These are phyloP conservation scores for Orchestes rusci DNA, from an alignment of 2,888 invertebrate genomes.

Conservation along the genomic window DNA sequence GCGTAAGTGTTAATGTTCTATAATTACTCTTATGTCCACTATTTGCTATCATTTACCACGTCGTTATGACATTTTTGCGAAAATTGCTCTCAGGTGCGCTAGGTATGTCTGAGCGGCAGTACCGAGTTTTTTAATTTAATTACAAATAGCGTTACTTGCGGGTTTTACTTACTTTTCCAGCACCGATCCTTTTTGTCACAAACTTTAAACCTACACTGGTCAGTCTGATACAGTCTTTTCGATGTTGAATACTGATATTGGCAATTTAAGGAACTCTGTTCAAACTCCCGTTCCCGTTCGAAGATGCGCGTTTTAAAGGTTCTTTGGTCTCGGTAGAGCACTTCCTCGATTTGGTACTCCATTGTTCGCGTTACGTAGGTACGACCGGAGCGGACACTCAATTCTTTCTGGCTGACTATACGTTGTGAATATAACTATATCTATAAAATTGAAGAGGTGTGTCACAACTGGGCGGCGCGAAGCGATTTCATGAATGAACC, in stretches of 20 bases:
- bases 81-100: conserved; percentile 18
- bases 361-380: conserved; percentile 5
- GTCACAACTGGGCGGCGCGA: conserved; percentile 20
- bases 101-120: conserved; percentile 13
- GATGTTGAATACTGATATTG: conserved; percentile 24
- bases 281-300: no score
- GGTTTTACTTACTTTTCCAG: conserved; percentile 4
- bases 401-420: conserved; percentile 20
- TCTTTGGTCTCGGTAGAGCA: conserved; percentile 21
- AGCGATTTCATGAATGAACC: conserved; percentile 23
- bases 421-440: conserved; percentile 21
- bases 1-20: conserved; percentile 23
- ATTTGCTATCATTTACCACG: conserved; percentile 23
- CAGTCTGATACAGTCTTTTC: conserved; percentile 21
- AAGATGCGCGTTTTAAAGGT: conserved; percentile 11
- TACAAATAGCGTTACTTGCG: conserved; percentile 11
- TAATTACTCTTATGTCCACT: conserved; percentile 23
- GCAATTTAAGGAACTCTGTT: conserved; percentile 21
- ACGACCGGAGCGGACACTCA: conserved; percentile 1
- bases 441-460: conserved; percentile 23
- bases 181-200: not conserved
- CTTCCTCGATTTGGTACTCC: conserved; percentile 17
- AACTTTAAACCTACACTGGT: not conserved
- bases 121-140: no score
- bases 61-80: conserved; percentile 20